phyloP scores from a whole-genome alignment of 2,113 vertebrate species.

The Sterna hirundo region DNA sequence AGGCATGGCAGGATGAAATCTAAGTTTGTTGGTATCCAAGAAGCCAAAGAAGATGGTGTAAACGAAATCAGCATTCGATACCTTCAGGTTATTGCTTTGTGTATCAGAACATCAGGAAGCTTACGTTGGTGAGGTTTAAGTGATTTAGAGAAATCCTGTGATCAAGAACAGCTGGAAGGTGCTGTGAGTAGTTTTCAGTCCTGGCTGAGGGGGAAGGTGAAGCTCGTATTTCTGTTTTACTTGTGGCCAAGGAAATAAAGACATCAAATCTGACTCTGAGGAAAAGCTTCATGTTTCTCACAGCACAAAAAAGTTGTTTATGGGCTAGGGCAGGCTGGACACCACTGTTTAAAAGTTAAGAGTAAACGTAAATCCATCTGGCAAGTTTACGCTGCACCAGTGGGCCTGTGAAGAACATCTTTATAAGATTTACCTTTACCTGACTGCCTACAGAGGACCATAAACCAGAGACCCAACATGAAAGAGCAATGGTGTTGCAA shows the following conservation, averaged over 20 bases:
- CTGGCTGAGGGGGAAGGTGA: background rate
- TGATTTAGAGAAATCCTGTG: background rate
- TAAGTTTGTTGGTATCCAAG: background rate
- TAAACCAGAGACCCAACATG: background rate
- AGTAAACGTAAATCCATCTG: background rate
- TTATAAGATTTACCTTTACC: background rate
- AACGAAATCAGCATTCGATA: background rate
- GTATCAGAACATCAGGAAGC: background rate
- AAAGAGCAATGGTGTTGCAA: background rate
- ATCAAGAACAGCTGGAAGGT: background rate
- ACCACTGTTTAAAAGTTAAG: background rate
- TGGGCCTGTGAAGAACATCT: background rate
- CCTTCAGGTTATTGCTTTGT: background rate
- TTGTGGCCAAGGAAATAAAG: background rate
- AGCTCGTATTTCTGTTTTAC: background rate
- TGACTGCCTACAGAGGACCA: background rate
- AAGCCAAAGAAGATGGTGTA: background rate
- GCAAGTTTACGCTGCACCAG: background rate
- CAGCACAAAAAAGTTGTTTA: background rate
- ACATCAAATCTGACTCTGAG: background rate
- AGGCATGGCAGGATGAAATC: background rate
- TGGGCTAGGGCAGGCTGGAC: background rate
- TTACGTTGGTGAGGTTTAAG: background rate
- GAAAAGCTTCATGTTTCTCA: background rate
- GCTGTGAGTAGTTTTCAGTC: background rate